Evolutionary conservation across 2,113 vertebrate genomes (phyloP), one percentile per base, ranked within the genome.

Genomic region (Laticauda laticaudata): DNA sequence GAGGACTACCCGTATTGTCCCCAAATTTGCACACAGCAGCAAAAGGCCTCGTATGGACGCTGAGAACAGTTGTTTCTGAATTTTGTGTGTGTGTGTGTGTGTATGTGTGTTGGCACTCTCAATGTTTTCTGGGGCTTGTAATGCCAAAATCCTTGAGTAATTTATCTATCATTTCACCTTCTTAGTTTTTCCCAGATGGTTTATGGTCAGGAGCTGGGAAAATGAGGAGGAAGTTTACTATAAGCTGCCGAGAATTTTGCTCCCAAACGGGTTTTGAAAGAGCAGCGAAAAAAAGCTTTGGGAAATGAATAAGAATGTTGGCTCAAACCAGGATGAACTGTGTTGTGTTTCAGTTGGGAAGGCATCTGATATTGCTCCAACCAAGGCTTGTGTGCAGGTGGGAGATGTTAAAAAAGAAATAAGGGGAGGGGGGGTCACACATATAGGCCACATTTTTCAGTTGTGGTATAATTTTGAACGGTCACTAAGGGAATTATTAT

Each of bases 11-110:
- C n/a, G 5, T 18, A 15, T 11, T 3, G 45, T 86, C 55, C 4
- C n/a, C 5, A 48, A 26, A 53, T 51, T 53, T 53, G 75, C 92
- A 61, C 64, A 29, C 0, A 39, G 29, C 55, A 53, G 55, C 69
- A 59, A 45, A 29, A 29, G 59, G 7, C 61, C 15, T 29, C 0
- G 0, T 20, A 10, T 2, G 48, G 85, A 86, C 59, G 2, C 5
- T 18, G 57, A 0, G 64, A 69, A n/a, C 29, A 2, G 34, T 7
- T 3, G 3, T 2, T 88, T 90, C 64, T 86, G 2, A 9, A 1
- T 90, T 92, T 61, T 24, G 29, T 91, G 51, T 21, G 29, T 91
- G 51, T 45, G n/a, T 21, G 59, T 61, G 21, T 54, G n/a, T n/a
- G n/a, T n/a, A n/a, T n/a, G n/a, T n/a, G 3, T 54, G 53, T 55